Conservation (phyloP, 2,113 vertebrate genomes). For the Mohoua ochrocephala region DNA sequence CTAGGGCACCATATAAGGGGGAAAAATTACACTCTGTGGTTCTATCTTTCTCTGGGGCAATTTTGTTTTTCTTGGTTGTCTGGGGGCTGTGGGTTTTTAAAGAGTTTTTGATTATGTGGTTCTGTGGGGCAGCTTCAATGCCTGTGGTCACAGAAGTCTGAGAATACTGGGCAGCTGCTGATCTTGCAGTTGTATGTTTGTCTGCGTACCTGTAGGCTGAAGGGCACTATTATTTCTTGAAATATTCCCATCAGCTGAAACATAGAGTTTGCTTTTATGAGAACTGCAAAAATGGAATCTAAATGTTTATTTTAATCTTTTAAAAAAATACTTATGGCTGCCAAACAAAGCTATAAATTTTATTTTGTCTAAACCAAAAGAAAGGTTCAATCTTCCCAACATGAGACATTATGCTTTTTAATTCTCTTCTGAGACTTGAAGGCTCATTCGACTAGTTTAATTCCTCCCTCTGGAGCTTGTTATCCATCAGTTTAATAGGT, state of each 20-base stretch:
- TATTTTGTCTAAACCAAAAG: constrained; percentile 20
- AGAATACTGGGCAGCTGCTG: constrained; percentile 3
- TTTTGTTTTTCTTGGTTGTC: background rate
- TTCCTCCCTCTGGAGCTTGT: constrained; percentile 43
- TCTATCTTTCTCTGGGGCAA: background rate
- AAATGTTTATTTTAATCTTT: background rate
- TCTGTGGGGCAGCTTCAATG: background rate
- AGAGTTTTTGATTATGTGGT: background rate
- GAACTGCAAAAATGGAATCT: background rate
- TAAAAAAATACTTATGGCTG: background rate
- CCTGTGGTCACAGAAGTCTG: background rate
- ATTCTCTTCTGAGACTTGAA: constrained; percentile 22
- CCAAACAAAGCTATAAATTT: constrained; percentile 42
- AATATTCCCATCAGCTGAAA: constrained; percentile 24
- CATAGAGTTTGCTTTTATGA: background rate
- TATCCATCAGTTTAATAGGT: constrained; percentile 19
- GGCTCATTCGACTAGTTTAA: constrained; percentile 9
- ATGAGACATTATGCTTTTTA: background rate
- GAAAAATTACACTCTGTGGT: background rate
- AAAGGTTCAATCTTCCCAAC: background rate
- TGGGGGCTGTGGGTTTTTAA: background rate
- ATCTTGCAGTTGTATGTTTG: constrained; percentile 27
- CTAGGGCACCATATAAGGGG: background rate
- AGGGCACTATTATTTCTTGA: constrained; percentile 1
- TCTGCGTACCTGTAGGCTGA: constrained; percentile 26